Evolutionary conservation across 92 coral and sea anemone species (phyloP), one percentile per base, ranked within the genome.

Genomic region (Phenganax marumi): DNA sequence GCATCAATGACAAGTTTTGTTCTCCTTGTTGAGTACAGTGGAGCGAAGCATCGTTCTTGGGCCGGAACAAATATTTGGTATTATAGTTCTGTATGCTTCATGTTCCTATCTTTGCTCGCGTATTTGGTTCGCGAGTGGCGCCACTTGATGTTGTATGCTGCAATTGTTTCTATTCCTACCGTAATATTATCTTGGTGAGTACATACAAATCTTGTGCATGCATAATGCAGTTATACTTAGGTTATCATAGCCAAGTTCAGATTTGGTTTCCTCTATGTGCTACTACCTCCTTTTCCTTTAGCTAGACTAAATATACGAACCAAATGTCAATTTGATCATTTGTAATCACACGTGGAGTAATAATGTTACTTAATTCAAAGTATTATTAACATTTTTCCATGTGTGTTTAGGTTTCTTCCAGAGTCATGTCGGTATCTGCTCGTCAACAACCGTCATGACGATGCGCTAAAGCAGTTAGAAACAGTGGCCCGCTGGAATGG

Each of bases 41-140:
- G 63, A 14, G n/a, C 7, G 22, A 56, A 56, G 22, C 63, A 56
- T 56, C 63, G 63, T 56, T 56, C 63, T 56, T 56, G 63, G 17
- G 63, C 63, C 17, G 63, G 63, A 56, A 56, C 63, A 56, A 56
- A 56, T 21, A 56, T 56, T 56, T 56, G 63, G n/a, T 56, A 56
- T 21, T 56, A 56, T 21, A 14, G 17, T 14, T 56, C 63, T 56
- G n/a, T 56, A 21, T 14, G 63, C 22, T 21, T 14, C 17, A 56
- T 56, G 63, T 21, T 56, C 3, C n/a, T 56, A 14, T 56, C 63
- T 14, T 7, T 56, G 63, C 17, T 56, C 3, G 63, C 63, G 17
- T 56, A 56, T 56, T 14, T 14, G 17, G 7, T 56, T 56, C 63
- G 63, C 22, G 63, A 56, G 22, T 56, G 63, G 63, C 63, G 63